These are phyloP conservation scores for Agriopis leucophaearia DNA, from an alignment of 2,888 invertebrate genomes.

Conservation along the genomic window DNA sequence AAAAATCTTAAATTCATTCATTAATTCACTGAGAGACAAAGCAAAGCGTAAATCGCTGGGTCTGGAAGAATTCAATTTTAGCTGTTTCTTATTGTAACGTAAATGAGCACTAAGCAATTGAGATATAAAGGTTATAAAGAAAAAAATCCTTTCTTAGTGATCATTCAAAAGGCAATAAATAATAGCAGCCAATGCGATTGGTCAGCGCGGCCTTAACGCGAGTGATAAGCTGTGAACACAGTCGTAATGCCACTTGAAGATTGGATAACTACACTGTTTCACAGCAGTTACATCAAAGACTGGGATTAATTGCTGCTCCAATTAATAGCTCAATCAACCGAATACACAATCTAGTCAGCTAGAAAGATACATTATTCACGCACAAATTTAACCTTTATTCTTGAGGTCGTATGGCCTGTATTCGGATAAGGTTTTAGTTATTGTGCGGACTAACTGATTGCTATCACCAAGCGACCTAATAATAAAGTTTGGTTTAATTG, in stretches of 20 bases:
- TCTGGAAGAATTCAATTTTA: too few species aligned
- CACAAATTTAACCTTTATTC: conserved; percentile 27
- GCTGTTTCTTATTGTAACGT: too few species aligned
- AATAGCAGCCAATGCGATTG: too few species aligned
- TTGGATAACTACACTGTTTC: conserved; percentile 36
- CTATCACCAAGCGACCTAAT: conserved; percentile 24
- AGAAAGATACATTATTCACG: conserved; percentile 14
- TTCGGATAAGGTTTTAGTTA: conserved; percentile 1
- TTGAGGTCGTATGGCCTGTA: not conserved
- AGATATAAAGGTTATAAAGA: too few species aligned
- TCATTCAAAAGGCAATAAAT: too few species aligned
- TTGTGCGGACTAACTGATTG: conserved; percentile 21
- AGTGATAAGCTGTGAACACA: not conserved
- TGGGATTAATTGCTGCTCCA: conserved; percentile 48
- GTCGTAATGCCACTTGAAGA: conserved; percentile 14
- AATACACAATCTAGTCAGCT: conserved; percentile 32
- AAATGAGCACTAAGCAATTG: too few species aligned
- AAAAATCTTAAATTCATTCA: too few species aligned
- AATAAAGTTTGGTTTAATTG: conserved; percentile 22
- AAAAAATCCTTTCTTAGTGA: too few species aligned
- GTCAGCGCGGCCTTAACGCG: not conserved
- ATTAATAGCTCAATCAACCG: conserved; percentile 49
- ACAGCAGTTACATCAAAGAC: conserved; percentile 35
- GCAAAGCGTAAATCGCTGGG: too few species aligned
- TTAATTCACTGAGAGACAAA: too few species aligned